Percentiles rank a stretch among this genome's conserved stretches.
Conservation (phyloP, 1,140 invertebrate species). For the Drosophila grimshawi region DNA sequence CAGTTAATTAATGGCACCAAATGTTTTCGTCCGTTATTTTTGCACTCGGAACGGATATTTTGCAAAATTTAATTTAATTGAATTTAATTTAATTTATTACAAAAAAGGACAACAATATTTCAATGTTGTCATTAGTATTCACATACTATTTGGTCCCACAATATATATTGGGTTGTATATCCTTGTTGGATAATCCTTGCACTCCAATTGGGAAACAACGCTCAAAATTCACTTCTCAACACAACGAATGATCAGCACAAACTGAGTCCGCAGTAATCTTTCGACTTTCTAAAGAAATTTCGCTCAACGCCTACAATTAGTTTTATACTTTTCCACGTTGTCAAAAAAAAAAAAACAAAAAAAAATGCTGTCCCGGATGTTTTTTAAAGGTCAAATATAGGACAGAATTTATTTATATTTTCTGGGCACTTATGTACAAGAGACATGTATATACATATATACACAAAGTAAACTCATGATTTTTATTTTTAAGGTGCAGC, state of each 20-base stretch:
- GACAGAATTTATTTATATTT: slow-evolving; percentile 55
- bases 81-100: slow-evolving; percentile 7
- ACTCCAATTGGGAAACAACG: slow-evolving; percentile 10
- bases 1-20: slow-evolving; percentile 73
- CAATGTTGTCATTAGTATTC: neutral
- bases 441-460: slow-evolving; percentile 11
- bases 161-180: slow-evolving; percentile 24
- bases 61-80: slow-evolving; percentile 1
- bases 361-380: slow-evolving; percentile 61
- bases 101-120: slow-evolving; percentile 4
- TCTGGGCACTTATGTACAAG: slow-evolving; percentile 27
- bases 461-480: slow-evolving; percentile 26
- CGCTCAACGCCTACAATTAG: slow-evolving; percentile 76
- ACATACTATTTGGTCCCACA: slow-evolving; percentile 48
- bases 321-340: slow-evolving; percentile 74
- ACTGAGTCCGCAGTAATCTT: slow-evolving; percentile 64
- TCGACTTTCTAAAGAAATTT: slow-evolving; percentile 71
- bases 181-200: slow-evolving; percentile 46
- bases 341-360: slow-evolving; percentile 28
- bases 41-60: slow-evolving; percentile 49
- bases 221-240: slow-evolving; percentile 66
- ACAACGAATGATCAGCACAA: slow-evolving; percentile 61
- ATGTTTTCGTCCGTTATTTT: slow-evolving; percentile 52
- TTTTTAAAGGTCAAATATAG: slow-evolving; percentile 78
- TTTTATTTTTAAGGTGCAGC: slow-evolving; percentile 6